Percentiles rank a stretch among this genome's conserved stretches.
Evolutionary conservation across 2,888 invertebrate species (phyloP).

Genomic region (Xiphydria camelus): DNA sequence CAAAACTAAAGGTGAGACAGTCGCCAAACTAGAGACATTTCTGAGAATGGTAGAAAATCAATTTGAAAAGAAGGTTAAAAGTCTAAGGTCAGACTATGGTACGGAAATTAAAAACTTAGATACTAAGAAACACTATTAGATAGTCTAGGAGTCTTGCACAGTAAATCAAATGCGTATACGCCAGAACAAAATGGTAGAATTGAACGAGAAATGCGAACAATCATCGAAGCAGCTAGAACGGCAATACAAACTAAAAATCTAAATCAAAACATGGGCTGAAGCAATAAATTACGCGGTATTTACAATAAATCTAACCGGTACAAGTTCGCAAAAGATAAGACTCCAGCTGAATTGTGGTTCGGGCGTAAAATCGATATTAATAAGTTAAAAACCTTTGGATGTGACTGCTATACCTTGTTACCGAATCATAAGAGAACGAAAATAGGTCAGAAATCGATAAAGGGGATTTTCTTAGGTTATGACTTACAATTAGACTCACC

Average conservation of each 20-base stretch:
- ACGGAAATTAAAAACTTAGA: slow-evolving; percentile 28
- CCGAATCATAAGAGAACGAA: slow-evolving; percentile 20
- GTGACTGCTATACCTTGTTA: slow-evolving; percentile 19
- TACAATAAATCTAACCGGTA: slow-evolving; percentile 32
- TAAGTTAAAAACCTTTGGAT: slow-evolving; percentile 19
- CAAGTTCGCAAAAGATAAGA: slow-evolving; percentile 23
- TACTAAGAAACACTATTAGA: slow-evolving; percentile 22
- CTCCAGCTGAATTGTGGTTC: slow-evolving; percentile 29
- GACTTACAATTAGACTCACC: slow-evolving; percentile 29
- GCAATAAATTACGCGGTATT: slow-evolving; percentile 29
- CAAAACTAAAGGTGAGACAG: slow-evolving; percentile 35
- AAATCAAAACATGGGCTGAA: slow-evolving; percentile 26
- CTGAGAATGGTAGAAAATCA: slow-evolving; percentile 38
- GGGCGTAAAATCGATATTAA: slow-evolving; percentile 19
- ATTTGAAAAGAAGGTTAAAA: slow-evolving; percentile 32
- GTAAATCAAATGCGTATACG: slow-evolving; percentile 21
- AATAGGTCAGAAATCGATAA: slow-evolving; percentile 17
- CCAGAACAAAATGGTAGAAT: slow-evolving; percentile 34
- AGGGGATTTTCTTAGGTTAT: slow-evolving; percentile 30
- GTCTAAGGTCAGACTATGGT: slow-evolving; percentile 19
- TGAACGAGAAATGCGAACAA: slow-evolving; percentile 34
- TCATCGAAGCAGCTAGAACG: slow-evolving; percentile 30
- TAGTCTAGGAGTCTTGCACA: slow-evolving; percentile 25
- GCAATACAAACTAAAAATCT: slow-evolving; percentile 22
- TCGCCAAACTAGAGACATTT: slow-evolving; percentile 23